phyloP scores from a whole-genome alignment of 2,888 invertebrate species.

The Microchrysa polita region DNA sequence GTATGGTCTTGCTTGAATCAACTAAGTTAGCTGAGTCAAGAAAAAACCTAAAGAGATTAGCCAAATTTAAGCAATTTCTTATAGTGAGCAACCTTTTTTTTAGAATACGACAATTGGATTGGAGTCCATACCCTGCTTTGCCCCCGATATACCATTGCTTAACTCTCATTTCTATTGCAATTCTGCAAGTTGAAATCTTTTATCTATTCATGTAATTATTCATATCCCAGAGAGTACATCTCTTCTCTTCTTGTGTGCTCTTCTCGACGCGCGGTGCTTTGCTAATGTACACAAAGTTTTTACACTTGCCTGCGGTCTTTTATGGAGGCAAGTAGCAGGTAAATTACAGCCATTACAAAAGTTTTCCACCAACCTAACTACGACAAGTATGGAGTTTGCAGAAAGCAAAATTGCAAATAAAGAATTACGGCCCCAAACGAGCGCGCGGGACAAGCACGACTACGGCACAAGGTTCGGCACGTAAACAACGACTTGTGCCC shows the following conservation, averaged over 20 bases:
- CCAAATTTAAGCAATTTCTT: too few relatives aligned
- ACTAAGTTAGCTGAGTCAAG: too few relatives aligned
- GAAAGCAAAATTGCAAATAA: slow-evolving; percentile 27
- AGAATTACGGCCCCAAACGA: slow-evolving; percentile 19
- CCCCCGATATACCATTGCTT: too few relatives aligned
- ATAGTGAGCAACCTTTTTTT: too few relatives aligned
- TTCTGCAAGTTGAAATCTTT: slow-evolving; percentile 9
- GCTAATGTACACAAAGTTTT: slow-evolving; percentile 34
- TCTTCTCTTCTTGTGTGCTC: too few relatives aligned
- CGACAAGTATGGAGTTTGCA: neutral
- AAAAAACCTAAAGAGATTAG: too few relatives aligned
- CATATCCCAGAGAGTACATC: slow-evolving; percentile 9
- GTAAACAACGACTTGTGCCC: neutral
- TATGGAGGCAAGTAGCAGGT: slow-evolving; percentile 32
- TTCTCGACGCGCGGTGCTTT: slow-evolving; percentile 12
- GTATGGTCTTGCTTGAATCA: too few relatives aligned
- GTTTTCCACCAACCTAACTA: slow-evolving; percentile 21
- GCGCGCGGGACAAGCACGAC: too few relatives aligned
- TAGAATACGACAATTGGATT: too few relatives aligned
- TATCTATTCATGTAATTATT: slow-evolving; percentile 10
- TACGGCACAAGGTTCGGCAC: too few relatives aligned
- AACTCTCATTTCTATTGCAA: neutral
- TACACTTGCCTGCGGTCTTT: slow-evolving; percentile 39
- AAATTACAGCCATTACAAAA: slow-evolving; percentile 42
- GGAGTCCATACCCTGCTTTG: too few relatives aligned